Conservation (phyloP, 2,797 vertebrate genomes). For the Chelmon rostratus region DNA sequence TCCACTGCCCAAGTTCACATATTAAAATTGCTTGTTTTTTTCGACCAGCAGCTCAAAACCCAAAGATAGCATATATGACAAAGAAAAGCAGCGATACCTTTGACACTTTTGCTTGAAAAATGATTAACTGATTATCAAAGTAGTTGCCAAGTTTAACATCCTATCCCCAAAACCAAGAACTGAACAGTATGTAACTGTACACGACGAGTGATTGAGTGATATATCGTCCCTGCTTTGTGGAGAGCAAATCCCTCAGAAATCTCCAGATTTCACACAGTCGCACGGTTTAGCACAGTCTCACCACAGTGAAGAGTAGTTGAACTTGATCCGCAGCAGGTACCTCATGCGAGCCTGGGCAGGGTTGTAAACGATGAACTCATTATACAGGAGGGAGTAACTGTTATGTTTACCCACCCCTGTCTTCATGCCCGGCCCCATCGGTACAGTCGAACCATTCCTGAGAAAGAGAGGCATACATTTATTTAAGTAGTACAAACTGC, state of each 20-base stretch:
- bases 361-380: slow-evolving; percentile 92
- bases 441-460: slow-evolving; percentile 87
- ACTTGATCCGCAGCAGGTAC: slow-evolving; percentile 90
- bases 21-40: background rate
- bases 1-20: background rate
- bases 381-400: slow-evolving; percentile 92
- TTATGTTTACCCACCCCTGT: slow-evolving; percentile 75
- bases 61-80: background rate
- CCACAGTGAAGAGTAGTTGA: slow-evolving; percentile 91
- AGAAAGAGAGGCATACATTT: background rate
- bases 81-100: background rate
- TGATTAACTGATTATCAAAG: background rate
- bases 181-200: background rate
- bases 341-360: slow-evolving; percentile 89
- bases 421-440: slow-evolving; percentile 87
- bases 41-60: background rate
- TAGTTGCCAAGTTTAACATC: background rate
- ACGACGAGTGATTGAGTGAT: background rate
- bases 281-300: slow-evolving; percentile 63
- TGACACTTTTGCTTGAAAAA: background rate
- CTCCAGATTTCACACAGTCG: background rate
- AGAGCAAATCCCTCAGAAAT: background rate
- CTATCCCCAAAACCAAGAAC: background rate
- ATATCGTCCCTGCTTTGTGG: background rate
- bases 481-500: background rate